phyloP scores from a whole-genome alignment of 2,797 vertebrate genomes.

The Rhinophrynus dorsalis region DNA sequence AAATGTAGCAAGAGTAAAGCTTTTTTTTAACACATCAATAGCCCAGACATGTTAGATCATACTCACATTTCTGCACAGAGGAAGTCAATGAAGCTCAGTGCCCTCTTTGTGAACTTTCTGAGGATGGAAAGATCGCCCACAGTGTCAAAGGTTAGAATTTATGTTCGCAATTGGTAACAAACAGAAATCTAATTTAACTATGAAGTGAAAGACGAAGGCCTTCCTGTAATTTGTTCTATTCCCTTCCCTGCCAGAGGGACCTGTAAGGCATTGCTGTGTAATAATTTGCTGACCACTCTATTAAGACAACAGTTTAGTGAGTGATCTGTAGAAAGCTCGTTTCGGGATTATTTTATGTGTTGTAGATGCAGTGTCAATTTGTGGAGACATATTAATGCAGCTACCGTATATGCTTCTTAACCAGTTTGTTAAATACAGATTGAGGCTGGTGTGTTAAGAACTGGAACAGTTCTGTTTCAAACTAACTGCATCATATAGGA shows the following conservation, averaged over 20 bases:
- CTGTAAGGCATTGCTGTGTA: constrained; percentile 9
- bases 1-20: constrained; percentile 39
- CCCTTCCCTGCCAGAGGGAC: constrained; percentile 33
- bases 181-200: constrained; percentile 83
- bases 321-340: constrained; percentile 16
- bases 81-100: constrained; percentile 74
- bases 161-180: constrained; percentile 85
- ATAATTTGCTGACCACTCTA: constrained; percentile 4
- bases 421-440: too few species aligned
- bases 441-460: too few species aligned
- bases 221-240: constrained; percentile 50
- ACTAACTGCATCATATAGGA: too few species aligned
- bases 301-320: constrained; percentile 1
- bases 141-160: constrained; percentile 87
- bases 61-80: constrained; percentile 66
- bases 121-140: constrained; percentile 80
- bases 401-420: too few species aligned
- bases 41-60: constrained; percentile 54
- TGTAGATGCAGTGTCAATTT: too few species aligned
- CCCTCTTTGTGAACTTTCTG: constrained; percentile 89
- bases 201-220: constrained; percentile 69
- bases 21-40: constrained; percentile 66
- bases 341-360: constrained; percentile 4
- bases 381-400: too few species aligned
- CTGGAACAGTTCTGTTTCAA: too few species aligned